Percentiles rank a stretch among this genome's conserved stretches.
These are phyloP conservation scores for Manis pentadactyla DNA, from an alignment of 2,797 vertebrate species.

Conservation along the genomic window DNA sequence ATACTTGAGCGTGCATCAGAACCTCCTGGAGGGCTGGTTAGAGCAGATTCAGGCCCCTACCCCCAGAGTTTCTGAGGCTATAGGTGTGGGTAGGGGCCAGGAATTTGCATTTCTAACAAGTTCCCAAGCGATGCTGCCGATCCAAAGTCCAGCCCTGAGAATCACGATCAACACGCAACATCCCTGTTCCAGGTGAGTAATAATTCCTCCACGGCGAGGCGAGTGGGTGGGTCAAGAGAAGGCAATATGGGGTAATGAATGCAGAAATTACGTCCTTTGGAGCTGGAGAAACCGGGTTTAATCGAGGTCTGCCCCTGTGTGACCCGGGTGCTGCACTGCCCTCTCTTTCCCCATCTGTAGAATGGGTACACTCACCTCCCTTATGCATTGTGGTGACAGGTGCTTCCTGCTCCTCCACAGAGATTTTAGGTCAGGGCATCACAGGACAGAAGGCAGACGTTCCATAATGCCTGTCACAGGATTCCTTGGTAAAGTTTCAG, in stretches of 20 bases:
- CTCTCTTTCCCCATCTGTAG: background rate
- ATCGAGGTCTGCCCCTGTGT: background rate
- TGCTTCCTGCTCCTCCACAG: background rate
- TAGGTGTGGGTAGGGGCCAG: background rate
- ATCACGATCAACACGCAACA: background rate
- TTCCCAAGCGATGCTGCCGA: background rate
- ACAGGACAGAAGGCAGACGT: background rate
- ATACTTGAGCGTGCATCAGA: background rate
- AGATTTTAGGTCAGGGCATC: background rate
- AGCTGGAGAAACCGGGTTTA: background rate
- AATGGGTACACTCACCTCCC: background rate
- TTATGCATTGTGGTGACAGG: background rate
- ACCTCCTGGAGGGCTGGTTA: background rate
- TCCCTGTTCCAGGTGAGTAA: background rate
- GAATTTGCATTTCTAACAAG: background rate
- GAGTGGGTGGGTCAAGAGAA: background rate
- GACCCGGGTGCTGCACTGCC: background rate
- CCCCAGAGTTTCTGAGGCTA: background rate
- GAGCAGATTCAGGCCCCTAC: rapidly evolving
- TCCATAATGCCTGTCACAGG: background rate
- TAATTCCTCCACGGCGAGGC: background rate
- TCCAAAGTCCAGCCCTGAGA: background rate
- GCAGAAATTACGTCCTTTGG: background rate
- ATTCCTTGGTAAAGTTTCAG: background rate
- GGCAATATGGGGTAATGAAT: background rate